phyloP scores from a whole-genome alignment of 2,797 vertebrate genomes.

The Gallinago solitaria region DNA sequence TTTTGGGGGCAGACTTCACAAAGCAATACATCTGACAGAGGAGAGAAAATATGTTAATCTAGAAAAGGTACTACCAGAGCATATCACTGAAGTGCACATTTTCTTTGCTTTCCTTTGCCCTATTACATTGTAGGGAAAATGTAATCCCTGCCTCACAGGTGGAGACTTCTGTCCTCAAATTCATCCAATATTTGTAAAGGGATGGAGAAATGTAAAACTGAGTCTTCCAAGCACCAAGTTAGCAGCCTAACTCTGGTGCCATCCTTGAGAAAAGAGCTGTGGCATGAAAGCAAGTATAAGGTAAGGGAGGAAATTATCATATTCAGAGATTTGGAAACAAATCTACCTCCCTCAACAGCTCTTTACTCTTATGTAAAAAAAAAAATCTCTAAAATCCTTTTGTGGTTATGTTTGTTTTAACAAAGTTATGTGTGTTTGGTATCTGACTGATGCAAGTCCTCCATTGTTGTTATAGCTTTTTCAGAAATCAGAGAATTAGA shows the following conservation, averaged over 20 bases:
- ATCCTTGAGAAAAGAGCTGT: neutral
- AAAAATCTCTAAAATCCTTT: neutral
- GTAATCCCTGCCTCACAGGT: neutral
- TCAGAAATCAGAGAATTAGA: neutral
- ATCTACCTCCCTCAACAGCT: neutral
- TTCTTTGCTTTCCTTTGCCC: neutral
- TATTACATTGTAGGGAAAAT: neutral
- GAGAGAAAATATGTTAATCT: neutral
- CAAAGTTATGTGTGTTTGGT: neutral
- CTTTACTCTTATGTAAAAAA: neutral
- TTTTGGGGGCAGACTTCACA: slow-evolving; percentile 8
- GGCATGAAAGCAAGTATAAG: neutral
- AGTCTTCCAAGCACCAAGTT: neutral
- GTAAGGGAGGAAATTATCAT: neutral
- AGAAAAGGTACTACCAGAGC: neutral
- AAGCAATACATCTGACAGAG: neutral
- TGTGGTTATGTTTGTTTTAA: neutral
- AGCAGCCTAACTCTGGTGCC: neutral
- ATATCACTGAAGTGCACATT: neutral
- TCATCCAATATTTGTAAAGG: neutral
- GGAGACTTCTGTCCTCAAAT: neutral
- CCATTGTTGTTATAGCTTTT: neutral
- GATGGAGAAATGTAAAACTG: neutral
- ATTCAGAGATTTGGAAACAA: neutral
- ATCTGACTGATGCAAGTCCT: neutral